Evolutionary conservation across 1,140 invertebrate genomes (phyloP).

Genomic region (Sesamia nonagrioides): DNA sequence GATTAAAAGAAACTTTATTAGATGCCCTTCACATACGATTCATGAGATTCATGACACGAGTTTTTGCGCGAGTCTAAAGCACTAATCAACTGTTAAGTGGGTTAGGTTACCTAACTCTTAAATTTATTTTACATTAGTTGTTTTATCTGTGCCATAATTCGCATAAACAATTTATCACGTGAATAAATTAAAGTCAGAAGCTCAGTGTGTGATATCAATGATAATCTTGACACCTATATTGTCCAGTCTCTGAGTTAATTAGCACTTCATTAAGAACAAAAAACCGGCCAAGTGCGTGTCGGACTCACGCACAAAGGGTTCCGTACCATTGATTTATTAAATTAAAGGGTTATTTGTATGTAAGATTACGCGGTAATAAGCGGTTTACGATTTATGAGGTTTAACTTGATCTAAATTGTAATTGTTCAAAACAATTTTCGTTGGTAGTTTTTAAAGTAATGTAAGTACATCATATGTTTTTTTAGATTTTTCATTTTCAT

Average conservation of each 20-base stretch:
- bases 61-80: constrained; percentile 38
- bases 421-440: too few species aligned
- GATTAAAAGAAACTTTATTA: constrained; percentile 35
- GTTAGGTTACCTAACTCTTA: constrained; percentile 47
- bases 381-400: too few species aligned
- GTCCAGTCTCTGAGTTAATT: background rate
- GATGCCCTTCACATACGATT: constrained; percentile 38
- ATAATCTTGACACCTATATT: constrained; percentile 25
- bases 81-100: constrained; percentile 41
- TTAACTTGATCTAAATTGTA: too few species aligned
- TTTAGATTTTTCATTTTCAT: too few species aligned
- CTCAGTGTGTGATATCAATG: constrained; percentile 5
- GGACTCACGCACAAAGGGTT: too few species aligned
- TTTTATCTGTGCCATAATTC: constrained; percentile 46
- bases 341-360: too few species aligned
- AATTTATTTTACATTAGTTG: constrained; percentile 43
- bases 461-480: too few species aligned
- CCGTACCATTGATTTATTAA: too few species aligned
- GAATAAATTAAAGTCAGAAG: constrained; percentile 36
- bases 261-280: too few species aligned
- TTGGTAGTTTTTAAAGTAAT: too few species aligned
- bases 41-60: constrained; percentile 19
- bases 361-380: too few species aligned
- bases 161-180: constrained; percentile 45
- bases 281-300: too few species aligned